These are phyloP conservation scores for Erpobdella octoculata DNA, from an alignment of 2,888 invertebrate species.

Conservation along the genomic window DNA sequence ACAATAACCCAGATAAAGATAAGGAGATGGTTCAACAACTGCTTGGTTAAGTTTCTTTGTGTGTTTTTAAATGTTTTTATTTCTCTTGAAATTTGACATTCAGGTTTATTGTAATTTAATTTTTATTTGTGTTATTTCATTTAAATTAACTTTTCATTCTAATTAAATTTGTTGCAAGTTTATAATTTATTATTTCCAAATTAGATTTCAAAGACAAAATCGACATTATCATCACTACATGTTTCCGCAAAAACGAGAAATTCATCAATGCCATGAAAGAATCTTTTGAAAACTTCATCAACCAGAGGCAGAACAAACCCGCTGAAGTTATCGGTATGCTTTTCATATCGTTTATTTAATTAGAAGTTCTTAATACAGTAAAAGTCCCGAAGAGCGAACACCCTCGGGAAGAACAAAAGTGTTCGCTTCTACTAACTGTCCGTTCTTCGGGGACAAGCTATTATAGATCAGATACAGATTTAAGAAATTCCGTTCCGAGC, in stretches of 20 bases:
- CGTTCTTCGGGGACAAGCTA: too few relatives aligned
- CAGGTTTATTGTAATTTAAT: not conserved
- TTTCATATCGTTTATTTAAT: too few relatives aligned
- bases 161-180: too few relatives aligned
- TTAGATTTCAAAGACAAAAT: conserved; percentile 94
- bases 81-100: not conserved
- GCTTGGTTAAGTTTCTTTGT: conserved; percentile 54
- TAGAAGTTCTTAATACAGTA: too few relatives aligned
- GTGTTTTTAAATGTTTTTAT: not conserved
- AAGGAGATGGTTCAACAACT: conserved; percentile 94
- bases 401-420: too few relatives aligned
- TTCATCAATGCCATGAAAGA: conserved; percentile 86
- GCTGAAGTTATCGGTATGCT: conserved; percentile 89
- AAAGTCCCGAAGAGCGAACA: too few relatives aligned
- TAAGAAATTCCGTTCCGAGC: too few relatives aligned
- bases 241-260: conserved; percentile 87
- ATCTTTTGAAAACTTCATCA: conserved; percentile 94
- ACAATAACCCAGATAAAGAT: conserved; percentile 94
- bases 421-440: too few relatives aligned
- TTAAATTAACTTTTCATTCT: too few relatives aligned
- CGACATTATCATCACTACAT: conserved; percentile 80
- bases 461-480: too few relatives aligned
- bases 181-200: too few relatives aligned
- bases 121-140: too few relatives aligned
- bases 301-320: conserved; percentile 94